Percentiles rank a stretch among this genome's conserved stretches.
Evolutionary conservation across 2,888 invertebrate genomes (phyloP).

Genomic region (Drepana falcataria): DNA sequence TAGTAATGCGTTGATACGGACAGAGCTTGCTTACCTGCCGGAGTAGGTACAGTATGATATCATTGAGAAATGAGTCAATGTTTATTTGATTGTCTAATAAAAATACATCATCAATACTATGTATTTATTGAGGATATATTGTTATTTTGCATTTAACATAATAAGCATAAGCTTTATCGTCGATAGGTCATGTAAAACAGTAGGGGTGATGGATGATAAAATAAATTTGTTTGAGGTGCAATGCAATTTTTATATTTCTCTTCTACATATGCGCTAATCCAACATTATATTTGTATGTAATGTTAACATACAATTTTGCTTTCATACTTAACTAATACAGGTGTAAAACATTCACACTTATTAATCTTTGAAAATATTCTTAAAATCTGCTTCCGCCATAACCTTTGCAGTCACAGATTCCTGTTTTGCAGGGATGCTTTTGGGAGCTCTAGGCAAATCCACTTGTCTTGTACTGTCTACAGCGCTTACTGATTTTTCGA

Average conservation of each 20-base stretch:
- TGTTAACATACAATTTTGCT: too few relatives aligned
- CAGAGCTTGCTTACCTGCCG: conserved; percentile 7
- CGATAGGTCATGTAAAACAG: too few relatives aligned
- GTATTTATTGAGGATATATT: too few relatives aligned
- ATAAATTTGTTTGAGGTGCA: too few relatives aligned
- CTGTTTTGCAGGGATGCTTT: conserved; percentile 29
- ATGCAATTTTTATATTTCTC: too few relatives aligned
- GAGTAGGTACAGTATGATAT: conserved; percentile 4
- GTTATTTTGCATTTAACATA: too few relatives aligned
- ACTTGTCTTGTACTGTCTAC: conserved; percentile 42
- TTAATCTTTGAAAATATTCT: conserved; percentile 53
- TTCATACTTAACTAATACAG: not conserved
- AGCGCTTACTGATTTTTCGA: conserved; percentile 48
- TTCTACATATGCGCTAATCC: too few relatives aligned
- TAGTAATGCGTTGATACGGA: conserved; percentile 39
- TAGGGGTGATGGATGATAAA: too few relatives aligned
- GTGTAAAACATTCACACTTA: conserved; percentile 3
- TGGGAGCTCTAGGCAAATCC: conserved; percentile 25
- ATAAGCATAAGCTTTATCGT: too few relatives aligned
- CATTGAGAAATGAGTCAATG: conserved; percentile 13
- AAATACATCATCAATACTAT: not conserved
- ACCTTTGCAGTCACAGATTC: conserved; percentile 52
- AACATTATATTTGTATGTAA: too few relatives aligned
- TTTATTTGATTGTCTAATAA: not conserved
- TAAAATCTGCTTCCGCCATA: conserved; percentile 43